Evolutionary conservation across 2,888 invertebrate genomes (phyloP), one percentile per base, ranked within the genome.

Genomic region (Villa cingulata): DNA sequence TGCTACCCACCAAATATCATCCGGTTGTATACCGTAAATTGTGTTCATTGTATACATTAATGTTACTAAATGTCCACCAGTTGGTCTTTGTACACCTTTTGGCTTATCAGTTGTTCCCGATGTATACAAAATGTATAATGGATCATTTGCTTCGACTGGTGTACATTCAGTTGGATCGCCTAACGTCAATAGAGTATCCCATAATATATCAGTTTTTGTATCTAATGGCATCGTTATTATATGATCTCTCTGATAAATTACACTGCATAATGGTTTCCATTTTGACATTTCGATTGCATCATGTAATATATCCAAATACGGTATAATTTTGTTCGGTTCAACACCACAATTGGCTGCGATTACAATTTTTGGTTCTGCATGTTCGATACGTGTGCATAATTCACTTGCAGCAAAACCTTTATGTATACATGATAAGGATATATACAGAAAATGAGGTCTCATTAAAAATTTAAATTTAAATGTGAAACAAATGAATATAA

Each of bases 401-500:
- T 95, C 94, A 53, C 83, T 78, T 0, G 92, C 86, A 1, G 92
- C 91, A 62, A 94, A 94, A 42, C 94, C 87, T 83, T n/a, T n/a
- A 34, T 23, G 9, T 23, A 12, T 17, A n/a, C n/a, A n/a, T n/a
- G n/a, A n/a, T n/a, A n/a, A 36, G 16, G 6, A 23, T 32, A 43
- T 29, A 19, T 48, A n/a, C 34, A 20, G 16, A 41, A 40, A 27
- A 29, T 49, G n/a, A n/a, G n/a, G n/a, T n/a, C n/a, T n/a, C n/a
- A n/a, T n/a, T n/a, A n/a, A n/a, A n/a, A n/a, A n/a, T n/a, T n/a
- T n/a, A n/a, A n/a, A n/a, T n/a, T n/a, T n/a, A n/a, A n/a, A n/a
- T n/a, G n/a, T n/a, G n/a, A n/a, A n/a, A n/a, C n/a, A n/a, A n/a
- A n/a, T n/a, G n/a, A n/a, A n/a, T n/a, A n/a, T n/a, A n/a, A n/a